Evolutionary conservation across 2,113 vertebrate species (phyloP), one percentile per base, ranked within the genome.

Genomic region (Megalops atlanticus): DNA sequence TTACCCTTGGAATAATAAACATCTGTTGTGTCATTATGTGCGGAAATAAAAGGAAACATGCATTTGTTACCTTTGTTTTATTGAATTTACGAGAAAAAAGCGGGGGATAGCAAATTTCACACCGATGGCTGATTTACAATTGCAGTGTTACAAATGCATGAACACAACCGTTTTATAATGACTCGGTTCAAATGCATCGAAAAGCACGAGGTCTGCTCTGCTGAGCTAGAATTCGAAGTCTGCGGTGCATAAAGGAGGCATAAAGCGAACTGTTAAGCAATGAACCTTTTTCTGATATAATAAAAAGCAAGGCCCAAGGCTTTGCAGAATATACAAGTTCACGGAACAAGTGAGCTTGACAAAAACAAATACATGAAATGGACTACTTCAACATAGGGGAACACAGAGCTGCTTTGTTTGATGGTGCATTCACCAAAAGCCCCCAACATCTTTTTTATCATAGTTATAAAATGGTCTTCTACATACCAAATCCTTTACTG

Each of bases 241-340:
- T 54, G 77, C 86, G 91, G 91, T 93, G 91, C 91, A 92, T 91
- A 92, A 92, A 93, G 89, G 88, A 88, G 92, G 90, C 90, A 90
- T 89, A 89, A 91, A 90, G 85, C 87, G 87, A 89, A 89, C 75
- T 84, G 84, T 88, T 86, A 81, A 79, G 86, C 83, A 88, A 85
- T 83, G 89, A 87, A 85, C 87, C 88, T 88, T 87, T 83, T 76
- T 52, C 38, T 45, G 33, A 78, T 84, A 80, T 90, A 91, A 90
- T 88, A 89, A 89, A 91, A 91, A 89, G 80, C 85, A 86, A 87
- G 86, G 89, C 92, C 91, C 73, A 35, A 86, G 91, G 92, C 89
- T 41, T 84, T 82, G 40, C 76, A 88, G 82, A 85, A 89, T 86
- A 91, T 86, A 86, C 83, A 87, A 83, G 86, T 87, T 88, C 85